Evolutionary conservation across 1,140 invertebrate species (phyloP).

Genomic region (Panagrolaimus sp.): DNA sequence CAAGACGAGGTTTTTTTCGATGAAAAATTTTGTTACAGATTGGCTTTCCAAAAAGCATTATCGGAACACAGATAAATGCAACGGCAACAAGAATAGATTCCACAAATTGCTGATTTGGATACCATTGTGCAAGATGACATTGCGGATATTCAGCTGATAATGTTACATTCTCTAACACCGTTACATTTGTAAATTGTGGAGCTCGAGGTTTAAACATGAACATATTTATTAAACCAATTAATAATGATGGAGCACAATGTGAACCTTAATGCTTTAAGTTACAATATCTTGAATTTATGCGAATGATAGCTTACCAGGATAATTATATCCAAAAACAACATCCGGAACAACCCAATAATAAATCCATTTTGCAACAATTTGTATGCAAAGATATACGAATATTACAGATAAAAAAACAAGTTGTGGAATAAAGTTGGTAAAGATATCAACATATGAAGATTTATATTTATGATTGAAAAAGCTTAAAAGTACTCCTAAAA

Average conservation of each 20-base stretch:
- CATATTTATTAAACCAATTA: constrained; percentile 69
- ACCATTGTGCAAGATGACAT: constrained; percentile 55
- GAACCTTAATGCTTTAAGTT: constrained; percentile 37
- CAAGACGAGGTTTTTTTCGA: constrained; percentile 3
- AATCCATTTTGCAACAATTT: constrained; percentile 84
- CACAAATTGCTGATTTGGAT: constrained; percentile 63
- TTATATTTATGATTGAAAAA: constrained; percentile 69
- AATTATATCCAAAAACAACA: constrained; percentile 44
- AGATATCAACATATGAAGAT: constrained; percentile 65
- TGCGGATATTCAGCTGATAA: constrained; percentile 34
- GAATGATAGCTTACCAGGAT: constrained; percentile 56
- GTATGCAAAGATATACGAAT: constrained; percentile 78
- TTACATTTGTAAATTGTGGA: constrained; percentile 45
- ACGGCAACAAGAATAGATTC: constrained; percentile 73
- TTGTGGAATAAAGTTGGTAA: constrained; percentile 86
- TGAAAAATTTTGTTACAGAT: constrained; percentile 28
- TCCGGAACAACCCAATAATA: constrained; percentile 66
- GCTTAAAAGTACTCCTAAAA: constrained; percentile 83
- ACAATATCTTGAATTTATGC: neutral
- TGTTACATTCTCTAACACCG: neutral
- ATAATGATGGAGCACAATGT: constrained; percentile 66
- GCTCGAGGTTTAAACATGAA: constrained; percentile 62
- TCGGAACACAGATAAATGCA: constrained; percentile 77
- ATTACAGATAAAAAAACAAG: constrained; percentile 78
- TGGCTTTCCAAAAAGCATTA: constrained; percentile 86